These are phyloP conservation scores for Sesia apiformis DNA, from an alignment of 2,888 invertebrate species.

Conservation along the genomic window DNA sequence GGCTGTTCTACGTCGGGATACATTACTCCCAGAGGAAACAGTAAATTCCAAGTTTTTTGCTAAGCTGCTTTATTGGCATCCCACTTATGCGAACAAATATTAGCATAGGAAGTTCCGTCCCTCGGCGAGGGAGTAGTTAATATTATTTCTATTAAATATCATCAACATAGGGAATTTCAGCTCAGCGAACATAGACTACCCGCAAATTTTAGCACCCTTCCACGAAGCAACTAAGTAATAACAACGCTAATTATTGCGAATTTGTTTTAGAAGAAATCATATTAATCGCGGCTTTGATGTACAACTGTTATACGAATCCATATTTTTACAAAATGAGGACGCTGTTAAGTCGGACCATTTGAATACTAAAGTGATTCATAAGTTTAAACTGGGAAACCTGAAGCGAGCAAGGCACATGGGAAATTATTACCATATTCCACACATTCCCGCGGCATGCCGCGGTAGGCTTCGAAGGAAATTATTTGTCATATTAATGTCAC, in stretches of 20 bases:
- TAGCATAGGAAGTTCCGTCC: neutral
- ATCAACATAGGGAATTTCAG: neutral
- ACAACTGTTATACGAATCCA: no score
- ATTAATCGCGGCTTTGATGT: no score
- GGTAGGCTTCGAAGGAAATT: constrained; percentile 62
- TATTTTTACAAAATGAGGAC: no score
- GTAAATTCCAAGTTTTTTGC: neutral
- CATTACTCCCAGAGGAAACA: neutral
- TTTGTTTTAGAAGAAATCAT: no score
- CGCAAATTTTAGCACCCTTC: neutral
- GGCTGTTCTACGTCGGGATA: neutral
- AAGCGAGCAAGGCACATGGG: constrained; percentile 44
- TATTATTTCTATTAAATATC: neutral
- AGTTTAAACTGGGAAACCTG: constrained; percentile 36
- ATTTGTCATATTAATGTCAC: constrained; percentile 72
- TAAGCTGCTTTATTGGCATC: neutral
- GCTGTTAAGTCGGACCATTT: constrained; percentile 8
- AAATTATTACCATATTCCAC: constrained; percentile 67
- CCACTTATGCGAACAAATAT: neutral
- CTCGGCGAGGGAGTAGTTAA: no score
- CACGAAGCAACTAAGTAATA: no score
- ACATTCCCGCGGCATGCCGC: constrained; percentile 41
- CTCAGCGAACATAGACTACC: neutral
- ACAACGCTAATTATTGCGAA: no score
- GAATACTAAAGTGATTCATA: constrained; percentile 41